phyloP scores from a whole-genome alignment of 2,113 vertebrate genomes.

The Heterotilapia buettikoferi region DNA sequence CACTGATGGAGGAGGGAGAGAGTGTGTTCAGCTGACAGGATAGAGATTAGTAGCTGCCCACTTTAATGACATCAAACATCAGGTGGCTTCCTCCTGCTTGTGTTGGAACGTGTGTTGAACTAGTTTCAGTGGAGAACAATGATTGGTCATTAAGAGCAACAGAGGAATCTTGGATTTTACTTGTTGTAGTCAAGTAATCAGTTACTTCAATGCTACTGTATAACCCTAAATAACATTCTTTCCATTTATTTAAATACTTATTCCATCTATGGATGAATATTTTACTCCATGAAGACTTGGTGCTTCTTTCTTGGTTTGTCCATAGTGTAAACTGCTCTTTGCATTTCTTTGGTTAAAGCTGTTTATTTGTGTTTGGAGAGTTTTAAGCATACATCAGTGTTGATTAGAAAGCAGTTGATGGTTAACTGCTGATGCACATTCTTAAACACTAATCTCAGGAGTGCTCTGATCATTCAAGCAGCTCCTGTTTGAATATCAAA shows the following conservation, averaged over 20 bases:
- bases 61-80: not conserved
- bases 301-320: not conserved
- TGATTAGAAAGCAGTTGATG: not conserved
- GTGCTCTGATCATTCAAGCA: not conserved
- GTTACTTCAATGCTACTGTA: not conserved
- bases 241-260: not conserved
- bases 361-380: not conserved
- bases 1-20: not conserved
- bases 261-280: not conserved
- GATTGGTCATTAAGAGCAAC: not conserved
- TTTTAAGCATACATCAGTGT: not conserved
- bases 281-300: not conserved
- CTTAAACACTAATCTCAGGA: not conserved
- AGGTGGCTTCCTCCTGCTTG: not conserved
- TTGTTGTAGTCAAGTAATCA: not conserved
- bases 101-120: not conserved
- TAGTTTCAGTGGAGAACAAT: not conserved
- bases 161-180: not conserved
- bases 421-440: not conserved
- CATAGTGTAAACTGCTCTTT: not conserved
- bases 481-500: not conserved
- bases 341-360: not conserved
- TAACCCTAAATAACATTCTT: not conserved
- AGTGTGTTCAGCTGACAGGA: not conserved
- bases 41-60: not conserved